Base-by-base conservation (phyloP, 1,140 invertebrate genomes). In the Watersipora subatra region DNA sequence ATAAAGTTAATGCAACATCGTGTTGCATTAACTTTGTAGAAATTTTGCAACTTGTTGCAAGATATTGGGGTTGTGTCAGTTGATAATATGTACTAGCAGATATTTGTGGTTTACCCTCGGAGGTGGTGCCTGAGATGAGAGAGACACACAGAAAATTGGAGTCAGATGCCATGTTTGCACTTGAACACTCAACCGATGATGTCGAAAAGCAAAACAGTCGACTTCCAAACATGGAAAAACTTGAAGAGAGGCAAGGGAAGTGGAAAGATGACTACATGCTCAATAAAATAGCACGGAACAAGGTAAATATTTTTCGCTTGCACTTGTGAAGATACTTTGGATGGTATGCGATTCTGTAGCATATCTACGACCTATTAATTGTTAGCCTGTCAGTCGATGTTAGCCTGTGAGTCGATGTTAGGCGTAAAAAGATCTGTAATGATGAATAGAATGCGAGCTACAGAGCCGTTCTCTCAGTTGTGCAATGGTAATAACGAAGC, bases 161-260 rank as follows among this genome's bases (percentile, higher is more conserved):
- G 70, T 89, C 91, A 73, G 93, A 98, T 86, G 86, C 93, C 24
- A 98, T 98, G 94, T 98, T 88, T 76, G 93, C 82, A 79, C 81
- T 98, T 66, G 93, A 97, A 78, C 93, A 97, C 82, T 88, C 88
- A 34, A 85, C 85, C 15, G 86, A 88, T 65, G 94, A 98, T 81
- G 83, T 86, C 70, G 84, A 84, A 70, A 84, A 85, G 61, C 86
- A 87, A 0, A 87, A 87, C 72, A 83, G 83, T 62, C 83, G 86
- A 2, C 86, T 88, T 69, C 87, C 88, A 0, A 81, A 84, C 20
- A 73, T 97, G 0, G 85, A 86, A 62, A 84, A 85, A 73, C 81
- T 95, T 2, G 87, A 90, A 67, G 85, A 87, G 30, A 82, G 87
- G 29, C 91, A 93, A 79, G 86, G 90, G 68, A 81, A 82, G 64